Evolutionary conservation across 2,113 vertebrate genomes (phyloP).

Genomic region (Actenoides hombroni): DNA sequence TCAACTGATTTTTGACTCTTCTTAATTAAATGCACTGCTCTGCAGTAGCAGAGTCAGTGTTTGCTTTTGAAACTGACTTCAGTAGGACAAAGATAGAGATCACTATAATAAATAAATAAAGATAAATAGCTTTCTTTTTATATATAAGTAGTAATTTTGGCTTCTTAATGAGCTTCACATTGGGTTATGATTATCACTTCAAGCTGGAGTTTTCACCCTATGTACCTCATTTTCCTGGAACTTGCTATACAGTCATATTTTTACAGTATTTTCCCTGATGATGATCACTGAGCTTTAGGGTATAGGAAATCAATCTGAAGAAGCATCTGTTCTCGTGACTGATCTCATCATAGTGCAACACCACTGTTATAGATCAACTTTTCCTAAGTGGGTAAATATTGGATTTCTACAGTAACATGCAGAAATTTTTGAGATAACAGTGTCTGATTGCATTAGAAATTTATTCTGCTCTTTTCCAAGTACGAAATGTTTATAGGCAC

Average conservation of each 20-base stretch:
- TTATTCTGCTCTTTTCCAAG: neutral
- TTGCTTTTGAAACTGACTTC: neutral
- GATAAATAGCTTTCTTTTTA: neutral
- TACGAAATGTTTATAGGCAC: neutral
- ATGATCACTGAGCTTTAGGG: neutral
- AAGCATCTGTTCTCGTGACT: neutral
- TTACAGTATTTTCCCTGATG: neutral
- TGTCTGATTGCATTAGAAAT: neutral
- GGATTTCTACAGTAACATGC: neutral
- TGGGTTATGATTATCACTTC: neutral
- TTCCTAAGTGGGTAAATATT: neutral
- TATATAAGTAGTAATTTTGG: neutral
- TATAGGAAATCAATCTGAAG: neutral
- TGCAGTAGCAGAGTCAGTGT: neutral
- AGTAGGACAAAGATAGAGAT: neutral
- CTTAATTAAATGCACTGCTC: neutral
- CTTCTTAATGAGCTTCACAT: neutral
- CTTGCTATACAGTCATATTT: neutral
- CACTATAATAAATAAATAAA: neutral
- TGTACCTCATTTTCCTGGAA: neutral
- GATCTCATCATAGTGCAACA: neutral
- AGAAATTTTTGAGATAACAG: neutral
- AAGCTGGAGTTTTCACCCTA: neutral
- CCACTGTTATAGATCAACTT: neutral
- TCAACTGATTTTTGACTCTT: neutral